Base-by-base conservation (phyloP, 2,797 vertebrate genomes). In the Ctenochaetus hawaiiensis region DNA sequence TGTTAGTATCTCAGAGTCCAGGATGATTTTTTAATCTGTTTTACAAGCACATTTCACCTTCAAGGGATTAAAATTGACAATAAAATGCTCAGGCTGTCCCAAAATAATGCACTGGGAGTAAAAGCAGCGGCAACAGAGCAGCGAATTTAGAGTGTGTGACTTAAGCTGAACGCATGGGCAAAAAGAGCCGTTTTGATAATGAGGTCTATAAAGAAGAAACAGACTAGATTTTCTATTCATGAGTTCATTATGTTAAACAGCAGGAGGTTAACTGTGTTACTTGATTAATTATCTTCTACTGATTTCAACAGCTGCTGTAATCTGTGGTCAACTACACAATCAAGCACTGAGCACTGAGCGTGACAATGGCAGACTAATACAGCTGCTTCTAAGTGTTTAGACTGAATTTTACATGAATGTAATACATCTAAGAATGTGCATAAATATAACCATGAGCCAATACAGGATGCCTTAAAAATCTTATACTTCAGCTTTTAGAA, bases 161-260 rank as follows among this genome's bases (percentile, higher is more conserved):
- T 23, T 60, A 87, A 47, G 23, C 23, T 58, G 68, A 83, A 67
- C 7, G 57, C 43, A 67, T 9, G 5, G 26, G 61, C 52, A 48
- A 51, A 20, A 75, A 71, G 13, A 47, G 34, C 20, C 60, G 76
- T 43, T 67, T 48, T 8, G 57, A 47, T 71, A 75, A 80, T 79
- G 45, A 73, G 59, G 52, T 67, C 58, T 51, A 45, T 60, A 76
- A 81, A 72, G 69, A 45, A 73, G 30, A 70, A 60, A 30, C 58
- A 75, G 45, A 62, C 26, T 20, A 5, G 56, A 20, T 69, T 74
- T 63, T 67, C 45, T 49, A 49, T 70, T 74, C 13, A n/a, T 2
- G 30, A 56, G 7, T 78, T 85, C 63, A 85, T 86, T 69, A 83
- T 76, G 44, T 58, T 63, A 67, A 75, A 72, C 80, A 84, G 77